Percentiles rank a stretch among this genome's conserved stretches.
phyloP scores from a whole-genome alignment of 2,113 vertebrate genomes.

The Nothocercus nigrocapillus region DNA sequence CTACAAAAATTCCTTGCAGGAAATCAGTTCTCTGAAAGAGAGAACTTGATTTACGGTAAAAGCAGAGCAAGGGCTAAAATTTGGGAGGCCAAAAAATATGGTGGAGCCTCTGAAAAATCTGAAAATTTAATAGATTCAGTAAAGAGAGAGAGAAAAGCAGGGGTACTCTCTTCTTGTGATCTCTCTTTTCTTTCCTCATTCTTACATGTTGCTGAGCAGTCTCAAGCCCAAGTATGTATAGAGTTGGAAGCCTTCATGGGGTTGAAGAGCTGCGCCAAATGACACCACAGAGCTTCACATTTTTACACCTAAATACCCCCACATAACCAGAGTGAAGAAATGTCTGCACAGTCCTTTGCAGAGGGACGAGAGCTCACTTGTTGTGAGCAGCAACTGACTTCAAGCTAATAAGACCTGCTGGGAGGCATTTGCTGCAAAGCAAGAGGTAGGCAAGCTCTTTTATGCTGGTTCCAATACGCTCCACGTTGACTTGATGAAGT shows the following conservation, averaged over 20 bases:
- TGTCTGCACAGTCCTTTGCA: not conserved
- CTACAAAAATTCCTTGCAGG: constrained; percentile 20
- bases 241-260: not conserved
- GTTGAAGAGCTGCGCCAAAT: constrained; percentile 8
- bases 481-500: not conserved
- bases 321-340: accelerated
- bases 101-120: not conserved
- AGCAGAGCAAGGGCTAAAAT: not conserved
- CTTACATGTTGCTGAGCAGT: not conserved
- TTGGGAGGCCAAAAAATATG: not conserved
- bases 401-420: constrained; percentile 39
- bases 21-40: constrained; percentile 24
- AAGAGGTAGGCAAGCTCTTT: not conserved
- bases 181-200: not conserved
- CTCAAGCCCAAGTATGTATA: not conserved
- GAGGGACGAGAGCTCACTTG: not conserved
- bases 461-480: not conserved
- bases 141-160: not conserved
- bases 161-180: not conserved
- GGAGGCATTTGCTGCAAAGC: constrained; percentile 31
- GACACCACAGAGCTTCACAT: not conserved
- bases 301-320: not conserved
- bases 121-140: not conserved
- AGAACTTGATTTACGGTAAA: not conserved
- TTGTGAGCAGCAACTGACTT: not conserved